These are phyloP conservation scores for Papilio xuthus DNA, from an alignment of 1,140 invertebrate genomes.

Conservation along the genomic window DNA sequence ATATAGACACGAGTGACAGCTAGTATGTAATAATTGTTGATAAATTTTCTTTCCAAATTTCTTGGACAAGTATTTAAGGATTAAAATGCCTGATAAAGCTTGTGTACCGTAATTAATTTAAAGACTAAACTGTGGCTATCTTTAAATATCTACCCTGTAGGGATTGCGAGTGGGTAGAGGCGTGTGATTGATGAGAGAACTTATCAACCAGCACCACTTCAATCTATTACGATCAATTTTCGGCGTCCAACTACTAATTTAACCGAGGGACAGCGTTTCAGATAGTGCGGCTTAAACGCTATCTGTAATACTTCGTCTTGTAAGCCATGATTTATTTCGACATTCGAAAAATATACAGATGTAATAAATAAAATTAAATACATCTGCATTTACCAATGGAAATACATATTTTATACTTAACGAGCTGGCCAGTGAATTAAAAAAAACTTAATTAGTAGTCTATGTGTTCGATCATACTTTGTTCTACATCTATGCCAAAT, in stretches of 20 bases:
- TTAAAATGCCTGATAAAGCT: not conserved
- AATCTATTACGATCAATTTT: constrained; percentile 47
- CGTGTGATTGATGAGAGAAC: constrained; percentile 48
- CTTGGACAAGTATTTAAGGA: too few relatives aligned
- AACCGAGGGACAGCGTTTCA: constrained; percentile 31
- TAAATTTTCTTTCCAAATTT: too few relatives aligned
- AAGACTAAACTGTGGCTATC: constrained; percentile 21
- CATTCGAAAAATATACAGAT: not conserved
- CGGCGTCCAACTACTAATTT: constrained; percentile 36
- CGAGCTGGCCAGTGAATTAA: too few relatives aligned
- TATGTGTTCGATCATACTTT: too few relatives aligned
- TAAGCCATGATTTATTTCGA: constrained; percentile 16
- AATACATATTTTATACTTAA: not conserved
- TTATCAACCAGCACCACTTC: constrained; percentile 42
- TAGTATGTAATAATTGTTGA: too few relatives aligned
- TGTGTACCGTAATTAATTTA: constrained; percentile 7
- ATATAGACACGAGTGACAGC: too few relatives aligned
- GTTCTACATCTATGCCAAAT: too few relatives aligned
- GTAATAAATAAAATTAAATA: not conserved
- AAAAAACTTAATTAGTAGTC: too few relatives aligned
- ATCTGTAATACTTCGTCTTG: constrained; percentile 33
- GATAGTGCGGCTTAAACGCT: constrained; percentile 25
- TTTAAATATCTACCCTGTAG: constrained; percentile 15
- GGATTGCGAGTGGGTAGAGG: constrained; percentile 36
- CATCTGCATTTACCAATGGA: not conserved